Evolutionary conservation across 37 sponge, comb jelly and placozoan genomes (phyloP), one percentile per base, ranked within the genome.

Genomic region (Cladorhizidae sp.): DNA sequence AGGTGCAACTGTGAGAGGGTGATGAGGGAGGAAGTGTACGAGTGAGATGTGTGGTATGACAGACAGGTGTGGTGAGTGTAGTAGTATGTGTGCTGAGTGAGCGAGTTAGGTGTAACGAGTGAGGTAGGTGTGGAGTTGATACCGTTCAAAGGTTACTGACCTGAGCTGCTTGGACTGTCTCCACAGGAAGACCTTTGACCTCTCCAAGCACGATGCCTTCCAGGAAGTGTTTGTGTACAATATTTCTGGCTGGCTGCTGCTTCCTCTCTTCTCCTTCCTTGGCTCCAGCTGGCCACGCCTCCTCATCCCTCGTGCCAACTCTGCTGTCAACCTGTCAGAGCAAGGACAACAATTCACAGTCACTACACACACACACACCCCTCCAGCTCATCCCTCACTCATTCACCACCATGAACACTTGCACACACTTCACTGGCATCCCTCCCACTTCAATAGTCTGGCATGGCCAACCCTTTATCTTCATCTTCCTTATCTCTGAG

Each of bases 141-240:
- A n/a, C n/a, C n/a, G n/a, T n/a, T n/a, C n/a, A n/a, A n/a, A n/a
- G n/a, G n/a, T n/a, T n/a, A 36, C 29, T 33, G 35, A 82, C 84
- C 73, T 61, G 21, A 28, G 76, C 84, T 67, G 37, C 65, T 54
- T 45, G 40, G 1, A 28, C 17, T 1, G 33, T 32, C 21, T 63
- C 57, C 20, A 51, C 22, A 21, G 17, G 51, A 5, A 73, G 49
- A 21, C 23, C 57, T 64, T 50, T 35, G 40, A 83, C 37, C 35
- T 56, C 52, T 11, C 33, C 62, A 25, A 75, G 42, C 22, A 77
- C 21, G 29, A 77, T 57, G 5, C 49, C 31, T 39, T 84, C 85
- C 45, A 84, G 71, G 40, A 84, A 76, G 40, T 77, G 69, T 32
- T 84, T 84, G 33, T 76, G 28, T 0, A 65, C 25, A 7, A 57